Base-by-base conservation (phyloP, 2,113 vertebrate species). In the Carassius gibelio region DNA sequence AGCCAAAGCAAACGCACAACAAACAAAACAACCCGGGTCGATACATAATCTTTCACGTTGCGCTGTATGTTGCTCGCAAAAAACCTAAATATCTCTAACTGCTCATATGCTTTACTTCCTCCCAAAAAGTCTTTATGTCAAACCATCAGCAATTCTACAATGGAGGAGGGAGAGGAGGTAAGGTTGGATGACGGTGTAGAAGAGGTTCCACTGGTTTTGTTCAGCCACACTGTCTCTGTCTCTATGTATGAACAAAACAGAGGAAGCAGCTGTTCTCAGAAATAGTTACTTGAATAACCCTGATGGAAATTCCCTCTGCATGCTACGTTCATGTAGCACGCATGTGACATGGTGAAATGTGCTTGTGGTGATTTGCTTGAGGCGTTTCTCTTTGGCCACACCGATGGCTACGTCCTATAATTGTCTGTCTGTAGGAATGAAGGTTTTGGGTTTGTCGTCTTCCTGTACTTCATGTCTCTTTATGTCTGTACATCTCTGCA, bases 121-220 rank as follows among this genome's bases (percentile, higher is more conserved):
- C 89, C 83, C 88, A 91, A 91, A 93, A 95, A 95, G 95, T 95
- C 91, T 93, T 95, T 94, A 93, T 85, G 93, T 92, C 94, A 92
- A 95, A 95, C 94, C 94, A 94, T 90, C 95, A 94, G 86, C 95
- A 94, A 62, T 95, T 95, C 94, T 95, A 95, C 95, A 95, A 95
- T 93, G 95, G 95, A 89, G 94, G 93, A 91, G 94, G 94, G 94
- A 95, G 94, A 95, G 94, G 95, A 95, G 95, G 95, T 95, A 95
- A 95, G 94, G 91, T 76, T 88, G 90, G 92, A 87, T 84, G 89
- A 42, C 3, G 90, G 82, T 84, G 87, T 88, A 87, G 85, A 83
- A 84, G 85, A 91, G 30, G 69, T 79, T 74, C 38, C 19, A 68
- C 36, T 38, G 17, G 79, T 84, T 90, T 88, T 90, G 89, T 90